Conservation (phyloP, 2,113 vertebrate species). For the Myrmecophaga tridactyla region DNA sequence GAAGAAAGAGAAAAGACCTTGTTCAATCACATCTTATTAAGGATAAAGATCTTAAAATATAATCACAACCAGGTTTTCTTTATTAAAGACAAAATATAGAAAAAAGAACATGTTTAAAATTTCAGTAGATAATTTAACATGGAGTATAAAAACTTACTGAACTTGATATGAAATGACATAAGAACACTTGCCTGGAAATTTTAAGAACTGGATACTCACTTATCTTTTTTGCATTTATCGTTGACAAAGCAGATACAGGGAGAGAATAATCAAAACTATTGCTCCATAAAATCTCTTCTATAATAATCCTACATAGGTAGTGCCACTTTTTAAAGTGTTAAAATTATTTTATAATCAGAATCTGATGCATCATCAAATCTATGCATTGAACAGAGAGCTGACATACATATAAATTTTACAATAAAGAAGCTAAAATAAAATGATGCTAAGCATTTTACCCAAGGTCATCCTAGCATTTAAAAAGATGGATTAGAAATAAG, state of each 20-base stretch:
- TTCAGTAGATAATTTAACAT: background rate
- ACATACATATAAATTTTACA: background rate
- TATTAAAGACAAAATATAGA: background rate
- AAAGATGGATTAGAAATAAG: slow-evolving; percentile 14
- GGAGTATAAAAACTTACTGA: background rate
- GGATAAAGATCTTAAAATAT: background rate
- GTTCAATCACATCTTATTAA: background rate
- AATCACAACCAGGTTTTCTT: background rate
- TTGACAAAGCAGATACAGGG: background rate
- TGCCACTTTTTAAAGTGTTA: background rate
- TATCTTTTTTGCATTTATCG: background rate
- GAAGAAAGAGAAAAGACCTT: background rate
- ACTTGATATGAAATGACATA: background rate
- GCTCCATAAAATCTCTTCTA: background rate
- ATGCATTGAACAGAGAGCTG: background rate
- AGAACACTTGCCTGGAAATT: background rate
- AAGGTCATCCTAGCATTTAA: slow-evolving; percentile 22
- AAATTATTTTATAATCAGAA: background rate
- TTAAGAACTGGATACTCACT: background rate
- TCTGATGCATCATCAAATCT: background rate
- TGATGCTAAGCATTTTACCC: background rate
- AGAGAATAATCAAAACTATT: background rate
- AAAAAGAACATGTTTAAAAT: background rate
- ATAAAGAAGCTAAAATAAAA: slow-evolving; percentile 21
- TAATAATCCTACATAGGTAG: background rate